Evolutionary conservation across 2,797 vertebrate genomes (phyloP).

Genomic region (Neosilurus mollespiculum): DNA sequence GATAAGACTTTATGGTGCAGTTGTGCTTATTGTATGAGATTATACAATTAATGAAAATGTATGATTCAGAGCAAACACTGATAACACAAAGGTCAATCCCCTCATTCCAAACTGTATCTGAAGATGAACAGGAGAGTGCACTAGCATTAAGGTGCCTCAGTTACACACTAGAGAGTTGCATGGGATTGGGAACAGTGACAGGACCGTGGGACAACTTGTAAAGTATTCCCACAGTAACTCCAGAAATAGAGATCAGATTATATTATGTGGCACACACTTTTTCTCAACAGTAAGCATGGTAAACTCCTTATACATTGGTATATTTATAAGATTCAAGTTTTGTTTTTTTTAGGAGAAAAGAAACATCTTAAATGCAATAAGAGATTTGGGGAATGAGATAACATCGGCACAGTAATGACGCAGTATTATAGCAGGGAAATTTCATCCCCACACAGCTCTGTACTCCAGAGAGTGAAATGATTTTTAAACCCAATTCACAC

Average conservation of each 20-base stretch:
- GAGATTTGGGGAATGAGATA: not conserved
- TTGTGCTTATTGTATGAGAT: constrained; percentile 48
- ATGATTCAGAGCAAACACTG: constrained; percentile 1
- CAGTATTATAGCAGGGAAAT: not conserved
- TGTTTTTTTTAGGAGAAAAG: constrained; percentile 2
- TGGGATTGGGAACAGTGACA: constrained; percentile 2
- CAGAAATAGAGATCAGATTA: not conserved
- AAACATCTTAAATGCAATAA: not conserved
- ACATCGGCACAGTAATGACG: not conserved
- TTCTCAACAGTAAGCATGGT: not conserved
- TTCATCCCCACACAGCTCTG: not conserved
- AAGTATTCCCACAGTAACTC: constrained; percentile 5
- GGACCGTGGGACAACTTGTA: not conserved
- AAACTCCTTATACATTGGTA: not conserved
- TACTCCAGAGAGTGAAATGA: not conserved
- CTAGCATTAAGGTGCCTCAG: constrained; percentile 19
- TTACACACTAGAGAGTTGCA: constrained; percentile 8
- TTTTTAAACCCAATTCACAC: not conserved
- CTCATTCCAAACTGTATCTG: not conserved
- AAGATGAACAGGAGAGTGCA: not conserved
- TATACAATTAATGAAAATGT: not conserved
- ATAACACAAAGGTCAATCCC: not conserved
- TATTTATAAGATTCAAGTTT: not conserved
- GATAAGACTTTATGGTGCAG: constrained; percentile 30
- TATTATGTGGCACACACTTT: not conserved